These are phyloP conservation scores for Novumbra hubbsi DNA, from an alignment of 2,797 vertebrate species.

Conservation along the genomic window DNA sequence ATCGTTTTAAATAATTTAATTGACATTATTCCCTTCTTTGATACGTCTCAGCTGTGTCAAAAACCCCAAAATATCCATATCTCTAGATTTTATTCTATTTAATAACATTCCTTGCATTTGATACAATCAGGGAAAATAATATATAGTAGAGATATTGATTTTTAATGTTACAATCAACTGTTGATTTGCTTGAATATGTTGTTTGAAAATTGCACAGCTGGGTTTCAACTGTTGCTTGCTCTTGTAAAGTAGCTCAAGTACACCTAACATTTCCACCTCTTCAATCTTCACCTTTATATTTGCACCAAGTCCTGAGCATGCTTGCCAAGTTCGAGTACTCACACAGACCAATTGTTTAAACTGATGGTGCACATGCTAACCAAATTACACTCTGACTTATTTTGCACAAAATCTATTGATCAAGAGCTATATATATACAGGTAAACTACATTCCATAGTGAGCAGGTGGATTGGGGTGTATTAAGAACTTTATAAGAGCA, in stretches of 20 bases:
- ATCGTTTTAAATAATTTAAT: slow-evolving; percentile 42
- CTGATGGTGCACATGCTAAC: not conserved
- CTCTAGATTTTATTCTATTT: slow-evolving; percentile 62
- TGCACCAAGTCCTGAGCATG: slow-evolving; percentile 17
- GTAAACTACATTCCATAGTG: slow-evolving; percentile 25
- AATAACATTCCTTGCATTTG: slow-evolving; percentile 69
- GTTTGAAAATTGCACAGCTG: slow-evolving; percentile 74
- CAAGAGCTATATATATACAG: slow-evolving; percentile 14
- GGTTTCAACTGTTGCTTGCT: slow-evolving; percentile 67
- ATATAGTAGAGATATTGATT: slow-evolving; percentile 63
- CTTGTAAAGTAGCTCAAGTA: slow-evolving; percentile 50
- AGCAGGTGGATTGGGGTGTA: slow-evolving; percentile 40
- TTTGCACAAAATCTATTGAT: slow-evolving; percentile 58
- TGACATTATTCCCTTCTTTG: slow-evolving; percentile 46
- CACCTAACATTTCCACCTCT: not conserved
- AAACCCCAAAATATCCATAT: slow-evolving; percentile 56
- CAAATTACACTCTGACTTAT: slow-evolving; percentile 26
- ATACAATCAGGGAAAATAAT: slow-evolving; percentile 72
- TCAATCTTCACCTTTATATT: slow-evolving; percentile 15
- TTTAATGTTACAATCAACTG: slow-evolving; percentile 59
- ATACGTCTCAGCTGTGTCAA: slow-evolving; percentile 61
- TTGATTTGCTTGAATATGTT: slow-evolving; percentile 50
- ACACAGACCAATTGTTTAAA: not conserved
- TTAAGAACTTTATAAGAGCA: slow-evolving; percentile 54
- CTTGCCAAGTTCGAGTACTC: slow-evolving; percentile 2